Conservation (phyloP, 2,797 vertebrate species). For the Ctenopoma multispine region DNA sequence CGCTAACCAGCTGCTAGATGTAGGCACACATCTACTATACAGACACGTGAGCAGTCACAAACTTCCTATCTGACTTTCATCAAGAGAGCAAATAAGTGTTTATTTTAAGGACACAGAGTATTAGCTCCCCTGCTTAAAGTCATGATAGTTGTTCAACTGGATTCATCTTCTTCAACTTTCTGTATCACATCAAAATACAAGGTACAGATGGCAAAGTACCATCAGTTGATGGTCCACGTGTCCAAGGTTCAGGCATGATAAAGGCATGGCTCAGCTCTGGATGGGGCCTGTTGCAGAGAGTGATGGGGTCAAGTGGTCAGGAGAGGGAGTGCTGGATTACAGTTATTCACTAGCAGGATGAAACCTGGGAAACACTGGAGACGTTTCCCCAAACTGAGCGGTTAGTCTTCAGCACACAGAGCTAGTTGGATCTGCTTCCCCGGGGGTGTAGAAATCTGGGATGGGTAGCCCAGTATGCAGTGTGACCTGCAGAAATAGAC, state of each 20-base stretch:
- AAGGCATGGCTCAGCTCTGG: constrained; percentile 68
- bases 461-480: constrained; percentile 95
- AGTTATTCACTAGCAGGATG: constrained; percentile 43
- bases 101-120: background rate
- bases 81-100: background rate
- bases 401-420: constrained; percentile 80
- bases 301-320: constrained; percentile 41
- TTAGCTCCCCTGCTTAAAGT: constrained; percentile 12
- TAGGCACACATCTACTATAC: background rate
- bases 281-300: constrained; percentile 34
- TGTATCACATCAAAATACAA: constrained; percentile 8
- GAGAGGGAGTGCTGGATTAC: constrained; percentile 19
- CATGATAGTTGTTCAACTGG: background rate
- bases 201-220: constrained; percentile 24
- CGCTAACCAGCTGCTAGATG: background rate
- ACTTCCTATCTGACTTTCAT: background rate
- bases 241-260: constrained; percentile 54
- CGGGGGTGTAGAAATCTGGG: constrained; percentile 93
- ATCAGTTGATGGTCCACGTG: constrained; percentile 13
- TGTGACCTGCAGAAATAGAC: constrained; percentile 86
- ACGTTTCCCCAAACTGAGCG: background rate
- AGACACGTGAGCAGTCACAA: background rate
- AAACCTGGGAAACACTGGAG: constrained; percentile 29
- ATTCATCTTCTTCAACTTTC: background rate
- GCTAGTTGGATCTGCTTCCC: constrained; percentile 80